Evolutionary conservation across 2,888 invertebrate species (phyloP).

Genomic region (Calameuta pallipes): DNA sequence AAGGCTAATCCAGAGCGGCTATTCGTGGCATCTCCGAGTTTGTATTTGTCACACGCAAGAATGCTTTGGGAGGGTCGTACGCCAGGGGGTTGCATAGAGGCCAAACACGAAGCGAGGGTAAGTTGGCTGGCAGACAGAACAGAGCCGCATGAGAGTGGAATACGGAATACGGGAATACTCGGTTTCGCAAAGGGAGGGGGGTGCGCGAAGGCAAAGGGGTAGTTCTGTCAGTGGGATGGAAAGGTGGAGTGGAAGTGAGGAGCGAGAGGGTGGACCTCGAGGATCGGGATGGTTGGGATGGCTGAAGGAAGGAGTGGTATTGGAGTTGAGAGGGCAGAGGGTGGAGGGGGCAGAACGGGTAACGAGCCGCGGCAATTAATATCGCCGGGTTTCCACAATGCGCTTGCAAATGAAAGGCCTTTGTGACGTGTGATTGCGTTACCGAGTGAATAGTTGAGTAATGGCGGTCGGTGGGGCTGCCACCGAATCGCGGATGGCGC

Average conservation of each 20-base stretch:
- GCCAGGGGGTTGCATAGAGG: constrained; percentile 43
- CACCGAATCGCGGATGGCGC: constrained; percentile 46
- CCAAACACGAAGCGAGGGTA: constrained; percentile 39
- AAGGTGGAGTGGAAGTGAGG: constrained; percentile 31
- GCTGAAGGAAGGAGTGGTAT: constrained; percentile 23
- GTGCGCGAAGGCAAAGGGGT: neutral
- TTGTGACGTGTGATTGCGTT: constrained; percentile 67
- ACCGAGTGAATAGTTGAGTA: constrained; percentile 67
- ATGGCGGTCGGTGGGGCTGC: constrained; percentile 60
- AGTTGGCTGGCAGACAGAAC: constrained; percentile 45
- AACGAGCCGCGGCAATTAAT: constrained; percentile 67
- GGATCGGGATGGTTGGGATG: constrained; percentile 28
- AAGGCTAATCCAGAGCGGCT: constrained; percentile 5
- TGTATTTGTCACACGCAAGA: constrained; percentile 60
- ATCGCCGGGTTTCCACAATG: constrained; percentile 66
- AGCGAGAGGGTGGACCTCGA: constrained; percentile 28
- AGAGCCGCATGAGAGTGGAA: constrained; percentile 59
- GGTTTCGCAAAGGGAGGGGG: constrained; percentile 25
- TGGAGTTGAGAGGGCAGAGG: constrained; percentile 25
- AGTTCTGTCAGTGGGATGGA: constrained; percentile 27
- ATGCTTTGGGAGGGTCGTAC: constrained; percentile 41
- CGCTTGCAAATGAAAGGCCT: constrained; percentile 67
- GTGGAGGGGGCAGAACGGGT: constrained; percentile 47
- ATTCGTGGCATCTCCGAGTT: constrained; percentile 37
- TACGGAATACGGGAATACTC: constrained; percentile 58